Conservation (phyloP, 37 sponge, comb jelly and placozoan genomes). For the Spongilla lacustris region DNA sequence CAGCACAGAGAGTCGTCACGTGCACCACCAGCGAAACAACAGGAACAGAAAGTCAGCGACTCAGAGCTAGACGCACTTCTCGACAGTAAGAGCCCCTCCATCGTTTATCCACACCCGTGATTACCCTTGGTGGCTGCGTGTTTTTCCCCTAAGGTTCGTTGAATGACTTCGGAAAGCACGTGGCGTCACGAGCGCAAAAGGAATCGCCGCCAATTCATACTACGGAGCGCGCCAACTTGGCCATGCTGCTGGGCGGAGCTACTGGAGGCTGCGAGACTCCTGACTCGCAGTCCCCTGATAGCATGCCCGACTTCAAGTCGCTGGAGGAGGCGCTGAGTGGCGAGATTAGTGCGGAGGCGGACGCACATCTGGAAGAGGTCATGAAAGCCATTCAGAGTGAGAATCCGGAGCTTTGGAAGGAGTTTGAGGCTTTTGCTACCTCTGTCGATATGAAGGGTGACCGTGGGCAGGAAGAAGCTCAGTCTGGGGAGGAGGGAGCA, state of each 20-base stretch:
- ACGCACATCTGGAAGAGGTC: constrained; percentile 60
- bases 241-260: not conserved
- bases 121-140: too few species aligned
- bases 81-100: constrained; percentile 29
- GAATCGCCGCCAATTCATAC: not conserved
- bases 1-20: not conserved
- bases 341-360: constrained; percentile 52
- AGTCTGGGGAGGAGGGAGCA: not conserved
- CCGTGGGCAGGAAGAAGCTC: constrained; percentile 11
- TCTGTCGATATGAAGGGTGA: constrained; percentile 12
- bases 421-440: constrained; percentile 52
- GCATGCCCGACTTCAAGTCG: constrained; percentile 10
- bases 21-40: not conserved
- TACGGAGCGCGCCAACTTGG: not conserved
- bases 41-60: constrained; percentile 29
- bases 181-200: constrained; percentile 24
- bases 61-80: constrained; percentile 73
- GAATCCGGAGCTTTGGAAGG: constrained; percentile 75
- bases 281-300: not conserved
- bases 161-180: constrained; percentile 76
- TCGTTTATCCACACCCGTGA: not conserved
- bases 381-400: constrained; percentile 44
- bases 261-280: not conserved
- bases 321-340: constrained; percentile 34
- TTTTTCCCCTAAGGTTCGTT: constrained; percentile 39